Evolutionary conservation across 1,140 invertebrate species (phyloP).

Genomic region (Trichomalopsis sarcophagae): DNA sequence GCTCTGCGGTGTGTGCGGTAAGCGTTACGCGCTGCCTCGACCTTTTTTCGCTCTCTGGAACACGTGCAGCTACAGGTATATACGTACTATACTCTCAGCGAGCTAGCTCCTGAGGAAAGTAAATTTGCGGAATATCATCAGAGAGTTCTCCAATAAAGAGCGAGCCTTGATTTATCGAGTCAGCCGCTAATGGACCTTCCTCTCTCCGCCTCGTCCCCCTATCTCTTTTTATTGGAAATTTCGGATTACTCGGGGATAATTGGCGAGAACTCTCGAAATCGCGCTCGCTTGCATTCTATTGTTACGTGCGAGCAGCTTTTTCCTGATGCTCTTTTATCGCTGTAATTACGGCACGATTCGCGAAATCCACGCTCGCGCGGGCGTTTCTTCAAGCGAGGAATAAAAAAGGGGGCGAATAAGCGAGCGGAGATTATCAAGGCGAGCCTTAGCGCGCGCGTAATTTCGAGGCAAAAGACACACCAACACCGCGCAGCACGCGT

Average conservation of each 20-base stretch:
- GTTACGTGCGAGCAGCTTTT: too few species aligned
- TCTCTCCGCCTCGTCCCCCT: background rate
- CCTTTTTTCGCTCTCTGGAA: background rate
- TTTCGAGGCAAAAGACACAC: background rate
- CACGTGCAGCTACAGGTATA: too few species aligned
- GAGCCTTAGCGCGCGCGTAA: background rate
- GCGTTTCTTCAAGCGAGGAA: background rate
- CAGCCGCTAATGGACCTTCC: background rate
- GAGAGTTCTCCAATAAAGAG: background rate
- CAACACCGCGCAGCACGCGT: background rate
- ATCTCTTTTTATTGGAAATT: background rate
- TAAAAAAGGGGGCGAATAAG: background rate
- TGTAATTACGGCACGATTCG: background rate
- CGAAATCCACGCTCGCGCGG: background rate
- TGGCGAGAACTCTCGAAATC: background rate
- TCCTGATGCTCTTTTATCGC: background rate
- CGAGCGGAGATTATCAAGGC: conserved; percentile 14
- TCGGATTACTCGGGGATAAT: background rate
- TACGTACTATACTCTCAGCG: background rate
- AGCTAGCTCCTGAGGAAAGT: background rate
- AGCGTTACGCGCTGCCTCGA: background rate
- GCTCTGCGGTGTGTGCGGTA: background rate
- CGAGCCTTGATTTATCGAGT: background rate
- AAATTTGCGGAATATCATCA: background rate
- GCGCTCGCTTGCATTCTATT: background rate